A percentile compares a stretch with the other conserved stretches of the same genome.
Conservation (phyloP, 2,113 vertebrate species). For the Ceyx margarethae region DNA sequence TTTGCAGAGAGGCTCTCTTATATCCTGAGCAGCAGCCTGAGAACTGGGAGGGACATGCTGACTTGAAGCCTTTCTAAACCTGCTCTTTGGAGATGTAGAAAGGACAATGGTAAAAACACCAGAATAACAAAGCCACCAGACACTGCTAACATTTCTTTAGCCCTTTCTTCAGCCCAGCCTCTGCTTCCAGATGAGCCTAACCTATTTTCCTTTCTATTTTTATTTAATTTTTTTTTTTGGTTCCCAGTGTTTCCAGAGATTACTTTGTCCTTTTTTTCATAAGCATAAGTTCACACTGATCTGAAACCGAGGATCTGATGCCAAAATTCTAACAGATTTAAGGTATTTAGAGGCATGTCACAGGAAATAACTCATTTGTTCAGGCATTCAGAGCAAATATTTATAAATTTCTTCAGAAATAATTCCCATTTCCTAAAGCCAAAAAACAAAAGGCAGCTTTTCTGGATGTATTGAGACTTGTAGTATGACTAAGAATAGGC, state of each 20-base stretch:
- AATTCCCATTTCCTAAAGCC: constrained; percentile 31
- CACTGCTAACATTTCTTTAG: background rate
- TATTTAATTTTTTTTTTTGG: constrained; percentile 11
- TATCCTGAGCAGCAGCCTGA: background rate
- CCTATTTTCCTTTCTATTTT: background rate
- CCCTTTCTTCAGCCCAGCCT: background rate
- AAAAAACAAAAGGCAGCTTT: constrained; percentile 36
- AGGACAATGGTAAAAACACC: background rate
- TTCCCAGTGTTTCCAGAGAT: constrained; percentile 11
- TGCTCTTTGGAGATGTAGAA: background rate
- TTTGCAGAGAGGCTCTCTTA: background rate
- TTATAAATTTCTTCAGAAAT: constrained; percentile 57
- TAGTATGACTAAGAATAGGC: constrained; percentile 26
- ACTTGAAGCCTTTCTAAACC: background rate
- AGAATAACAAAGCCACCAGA: background rate
- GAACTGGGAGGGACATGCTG: background rate
- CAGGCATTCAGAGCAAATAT: constrained; percentile 53
- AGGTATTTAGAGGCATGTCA: constrained; percentile 44
- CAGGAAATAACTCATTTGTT: constrained; percentile 60
- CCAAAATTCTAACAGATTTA: constrained; percentile 57
- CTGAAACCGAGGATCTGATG: constrained; percentile 12
- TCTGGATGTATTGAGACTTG: background rate
- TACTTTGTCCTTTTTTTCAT: constrained; percentile 25
- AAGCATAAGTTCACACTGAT: background rate
- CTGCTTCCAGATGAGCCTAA: background rate